These are phyloP conservation scores for Galleria mellonella DNA, from an alignment of 1,140 invertebrate species.

Conservation along the genomic window DNA sequence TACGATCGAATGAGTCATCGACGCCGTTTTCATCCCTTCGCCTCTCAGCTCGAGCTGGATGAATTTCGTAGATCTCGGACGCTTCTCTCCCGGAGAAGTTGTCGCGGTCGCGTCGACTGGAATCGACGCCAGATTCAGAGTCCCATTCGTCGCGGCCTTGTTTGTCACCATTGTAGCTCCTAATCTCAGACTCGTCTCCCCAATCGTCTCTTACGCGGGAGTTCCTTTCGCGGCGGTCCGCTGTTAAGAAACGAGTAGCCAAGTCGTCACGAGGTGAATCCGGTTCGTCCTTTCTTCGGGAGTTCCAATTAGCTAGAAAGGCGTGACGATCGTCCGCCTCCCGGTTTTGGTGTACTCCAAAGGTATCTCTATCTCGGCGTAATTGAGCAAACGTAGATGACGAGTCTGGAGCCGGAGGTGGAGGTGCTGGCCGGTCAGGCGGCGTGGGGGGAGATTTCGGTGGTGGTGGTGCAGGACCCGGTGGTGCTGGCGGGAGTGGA, in stretches of 20 bases:
- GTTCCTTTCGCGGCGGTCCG: constrained; percentile 42
- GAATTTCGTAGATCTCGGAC: constrained; percentile 69
- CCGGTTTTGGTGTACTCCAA: constrained; percentile 78
- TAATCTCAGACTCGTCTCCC: constrained; percentile 69
- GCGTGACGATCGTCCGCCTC: constrained; percentile 75
- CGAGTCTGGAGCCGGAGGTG: constrained; percentile 45
- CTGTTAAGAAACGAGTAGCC: constrained; percentile 57
- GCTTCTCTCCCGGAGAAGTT: constrained; percentile 57
- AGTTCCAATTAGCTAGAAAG: constrained; percentile 80
- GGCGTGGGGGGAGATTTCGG: constrained; percentile 79
- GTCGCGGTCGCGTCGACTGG: constrained; percentile 34
- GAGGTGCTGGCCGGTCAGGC: constrained; percentile 71
- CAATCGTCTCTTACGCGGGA: constrained; percentile 46
- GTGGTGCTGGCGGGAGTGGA: constrained; percentile 77
- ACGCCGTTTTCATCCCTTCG: constrained; percentile 50
- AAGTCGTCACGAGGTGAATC: constrained; percentile 52
- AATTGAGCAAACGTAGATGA: constrained; percentile 83
- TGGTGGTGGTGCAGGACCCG: constrained; percentile 82
- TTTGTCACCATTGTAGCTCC: constrained; percentile 51
- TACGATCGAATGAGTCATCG: constrained; percentile 44
- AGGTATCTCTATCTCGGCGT: constrained; percentile 79
- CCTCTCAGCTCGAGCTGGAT: constrained; percentile 46
- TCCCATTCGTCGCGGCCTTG: constrained; percentile 72
- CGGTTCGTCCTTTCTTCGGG: constrained; percentile 74
- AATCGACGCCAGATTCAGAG: constrained; percentile 73